These are phyloP conservation scores for Alitta virens DNA, from an alignment of 2,888 invertebrate species.

Conservation along the genomic window DNA sequence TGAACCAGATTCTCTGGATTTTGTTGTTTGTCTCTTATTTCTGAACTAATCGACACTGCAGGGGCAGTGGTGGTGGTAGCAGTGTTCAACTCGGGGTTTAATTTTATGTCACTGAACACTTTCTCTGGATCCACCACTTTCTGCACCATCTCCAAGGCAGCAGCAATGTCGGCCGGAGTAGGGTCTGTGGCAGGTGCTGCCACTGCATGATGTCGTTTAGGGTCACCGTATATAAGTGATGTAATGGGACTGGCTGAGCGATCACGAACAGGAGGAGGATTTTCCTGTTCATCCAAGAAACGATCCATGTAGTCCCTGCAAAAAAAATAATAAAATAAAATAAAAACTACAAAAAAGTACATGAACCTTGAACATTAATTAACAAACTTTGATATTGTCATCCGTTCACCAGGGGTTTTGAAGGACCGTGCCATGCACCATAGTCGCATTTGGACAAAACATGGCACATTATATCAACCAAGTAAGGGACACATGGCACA, in stretches of 20 bases:
- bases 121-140: conserved; percentile 20
- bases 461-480: too few relatives aligned
- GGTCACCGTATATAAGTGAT: conserved; percentile 58
- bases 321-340: conserved; percentile 12
- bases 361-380: not conserved
- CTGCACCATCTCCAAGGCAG: conserved; percentile 27
- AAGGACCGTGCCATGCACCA: too few relatives aligned
- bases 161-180: conserved; percentile 15
- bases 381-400: too few relatives aligned
- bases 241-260: conserved; percentile 72
- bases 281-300: conserved; percentile 74
- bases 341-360: not conserved
- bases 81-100: conserved; percentile 11
- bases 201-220: conserved; percentile 49
- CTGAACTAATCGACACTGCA: conserved; percentile 11
- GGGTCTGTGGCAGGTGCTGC: not conserved
- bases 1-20: conserved; percentile 12
- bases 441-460: too few relatives aligned
- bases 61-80: not conserved
- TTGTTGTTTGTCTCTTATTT: conserved; percentile 6
- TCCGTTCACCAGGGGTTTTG: too few relatives aligned
- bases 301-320: conserved; percentile 85
- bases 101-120: conserved; percentile 11
- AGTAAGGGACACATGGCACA: too few relatives aligned
- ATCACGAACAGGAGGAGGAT: conserved; percentile 36